Conservation (phyloP, 2,113 vertebrate genomes). For the Larimichthys polyactis region DNA sequence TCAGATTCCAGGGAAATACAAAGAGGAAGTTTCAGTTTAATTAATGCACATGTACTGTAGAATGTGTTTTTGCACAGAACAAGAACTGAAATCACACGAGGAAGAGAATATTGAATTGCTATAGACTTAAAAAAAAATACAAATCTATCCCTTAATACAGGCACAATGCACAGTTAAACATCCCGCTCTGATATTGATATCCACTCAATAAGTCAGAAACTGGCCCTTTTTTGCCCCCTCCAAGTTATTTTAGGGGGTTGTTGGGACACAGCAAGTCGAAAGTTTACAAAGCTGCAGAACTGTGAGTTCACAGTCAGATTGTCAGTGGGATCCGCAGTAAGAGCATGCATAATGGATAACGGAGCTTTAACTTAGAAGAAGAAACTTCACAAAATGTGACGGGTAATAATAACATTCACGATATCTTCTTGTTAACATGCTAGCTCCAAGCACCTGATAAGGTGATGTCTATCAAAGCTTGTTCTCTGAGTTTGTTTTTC, state of each 20-base stretch:
- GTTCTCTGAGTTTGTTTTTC: slow-evolving; percentile 54
- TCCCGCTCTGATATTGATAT: background rate
- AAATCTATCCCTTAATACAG: background rate
- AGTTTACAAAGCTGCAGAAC: slow-evolving; percentile 31
- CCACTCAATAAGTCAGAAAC: slow-evolving; percentile 3
- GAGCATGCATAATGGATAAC: slow-evolving; percentile 28
- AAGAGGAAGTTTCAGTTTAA: background rate
- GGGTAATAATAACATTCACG: slow-evolving; percentile 42
- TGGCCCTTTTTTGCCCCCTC: background rate
- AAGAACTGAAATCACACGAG: background rate
- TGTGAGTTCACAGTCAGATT: slow-evolving; percentile 38
- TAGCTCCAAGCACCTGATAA: slow-evolving; percentile 52
- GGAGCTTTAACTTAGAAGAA: slow-evolving; percentile 40
- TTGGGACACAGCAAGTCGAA: slow-evolving; percentile 2
- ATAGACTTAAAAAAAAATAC: background rate
- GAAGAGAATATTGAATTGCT: too few species aligned
- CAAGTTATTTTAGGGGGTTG: slow-evolving; percentile 21
- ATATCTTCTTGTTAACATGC: slow-evolving; percentile 48
- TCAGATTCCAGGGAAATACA: slow-evolving; percentile 4
- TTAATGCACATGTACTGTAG: too few species aligned
- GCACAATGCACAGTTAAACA: background rate
- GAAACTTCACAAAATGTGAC: slow-evolving; percentile 55
- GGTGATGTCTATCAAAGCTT: slow-evolving; percentile 55
- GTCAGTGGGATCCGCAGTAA: slow-evolving; percentile 29
- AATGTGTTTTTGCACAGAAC: background rate